A percentile compares a stretch with the other conserved stretches of the same genome.
Conservation (phyloP, 2,797 vertebrate species). For the Trachurus trachurus region DNA sequence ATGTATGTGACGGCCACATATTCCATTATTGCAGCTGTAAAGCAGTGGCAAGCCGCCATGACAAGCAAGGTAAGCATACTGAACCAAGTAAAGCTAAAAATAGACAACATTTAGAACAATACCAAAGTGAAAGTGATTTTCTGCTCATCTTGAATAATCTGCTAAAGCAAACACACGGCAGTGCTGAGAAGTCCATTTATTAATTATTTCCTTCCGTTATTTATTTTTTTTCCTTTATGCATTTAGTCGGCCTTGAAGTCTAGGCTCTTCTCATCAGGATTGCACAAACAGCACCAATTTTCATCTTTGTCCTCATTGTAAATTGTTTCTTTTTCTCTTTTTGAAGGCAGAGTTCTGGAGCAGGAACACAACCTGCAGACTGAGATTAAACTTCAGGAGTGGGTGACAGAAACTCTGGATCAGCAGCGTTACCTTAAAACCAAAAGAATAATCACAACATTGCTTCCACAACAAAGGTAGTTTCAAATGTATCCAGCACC, state of each 20-base stretch:
- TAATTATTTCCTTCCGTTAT: not conserved
- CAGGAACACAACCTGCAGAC: not conserved
- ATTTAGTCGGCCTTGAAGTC: slow-evolving; percentile 14
- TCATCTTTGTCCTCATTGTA: not conserved
- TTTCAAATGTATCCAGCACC: not conserved
- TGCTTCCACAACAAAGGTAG: not conserved
- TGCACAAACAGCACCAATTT: slow-evolving; percentile 7
- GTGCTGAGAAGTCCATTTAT: slow-evolving; percentile 15
- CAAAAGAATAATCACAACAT: not conserved
- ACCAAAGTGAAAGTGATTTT: too few relatives aligned
- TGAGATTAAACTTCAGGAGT: not conserved
- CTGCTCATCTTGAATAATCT: too few relatives aligned
- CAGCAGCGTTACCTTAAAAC: not conserved
- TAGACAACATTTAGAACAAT: too few relatives aligned
- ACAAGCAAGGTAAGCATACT: too few relatives aligned
- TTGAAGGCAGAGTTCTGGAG: not conserved
- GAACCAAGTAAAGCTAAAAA: too few relatives aligned
- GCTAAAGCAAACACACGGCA: too few relatives aligned
- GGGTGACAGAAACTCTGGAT: not conserved
- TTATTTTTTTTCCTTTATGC: not conserved
- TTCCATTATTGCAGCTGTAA: not conserved
- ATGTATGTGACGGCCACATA: not conserved
- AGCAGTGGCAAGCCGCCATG: too few relatives aligned
- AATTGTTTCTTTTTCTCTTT: not conserved
- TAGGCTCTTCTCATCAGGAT: slow-evolving; percentile 5